Conservation (phyloP, 1,140 invertebrate genomes). For the Aphidius gifuensis region DNA sequence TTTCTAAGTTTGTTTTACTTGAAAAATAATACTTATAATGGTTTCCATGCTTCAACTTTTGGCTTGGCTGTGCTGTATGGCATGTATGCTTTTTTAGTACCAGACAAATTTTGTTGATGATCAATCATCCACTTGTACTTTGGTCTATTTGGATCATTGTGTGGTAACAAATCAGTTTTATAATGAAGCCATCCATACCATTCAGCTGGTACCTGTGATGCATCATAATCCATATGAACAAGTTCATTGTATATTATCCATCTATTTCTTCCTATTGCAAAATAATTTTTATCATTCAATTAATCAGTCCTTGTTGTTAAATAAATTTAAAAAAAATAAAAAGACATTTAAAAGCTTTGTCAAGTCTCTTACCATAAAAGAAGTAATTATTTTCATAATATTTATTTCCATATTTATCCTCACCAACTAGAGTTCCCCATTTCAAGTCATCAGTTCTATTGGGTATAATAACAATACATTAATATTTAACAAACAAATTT, state of each 20-base stretch:
- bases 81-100: conserved; percentile 76
- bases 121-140: conserved; percentile 84
- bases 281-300: no score
- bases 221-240: conserved; percentile 85
- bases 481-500: conserved; percentile 3
- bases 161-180: conserved; percentile 62
- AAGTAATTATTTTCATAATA: conserved; percentile 91
- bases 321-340: no score
- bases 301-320: no score
- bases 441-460: conserved; percentile 84
- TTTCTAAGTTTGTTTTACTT: no score
- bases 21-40: conserved; percentile 41
- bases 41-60: conserved; percentile 85
- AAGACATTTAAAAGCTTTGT: no score
- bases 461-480: conserved; percentile 34
- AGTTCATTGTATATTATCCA: conserved; percentile 88
- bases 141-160: conserved; percentile 67
- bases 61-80: conserved; percentile 84
- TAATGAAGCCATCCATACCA: conserved; percentile 88
- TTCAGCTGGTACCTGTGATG: conserved; percentile 85
- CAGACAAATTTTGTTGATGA: conserved; percentile 80
- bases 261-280: conserved; percentile 71
- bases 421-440: conserved; percentile 82
- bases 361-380: conserved; percentile 67
- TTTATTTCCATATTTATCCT: conserved; percentile 93